Base-by-base conservation (phyloP, 2,888 invertebrate genomes). In the Dryadula phaetusa region DNA sequence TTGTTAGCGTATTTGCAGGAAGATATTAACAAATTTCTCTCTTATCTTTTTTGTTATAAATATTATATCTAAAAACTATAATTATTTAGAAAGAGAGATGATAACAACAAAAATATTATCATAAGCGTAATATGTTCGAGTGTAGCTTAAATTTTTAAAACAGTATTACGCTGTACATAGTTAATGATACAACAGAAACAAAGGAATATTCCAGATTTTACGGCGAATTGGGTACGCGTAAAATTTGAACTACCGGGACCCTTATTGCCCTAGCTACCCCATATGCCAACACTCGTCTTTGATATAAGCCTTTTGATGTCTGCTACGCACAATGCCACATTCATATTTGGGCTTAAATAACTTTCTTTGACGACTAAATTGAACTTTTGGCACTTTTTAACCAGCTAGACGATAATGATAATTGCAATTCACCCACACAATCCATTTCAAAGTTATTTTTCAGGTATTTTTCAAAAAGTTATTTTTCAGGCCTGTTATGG, bases 231-330 rank as follows among this genome's bases (percentile, higher is more conserved):
- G 70, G 72, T 71, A 70, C 67, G 71, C 71, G 72, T 71, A 85
- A 86, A 85, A 83, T 86, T 83, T 82, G 82, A 85, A 86, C 82
- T 82, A 75, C 77, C 79, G 79, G 75, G 77, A 79, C 82, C 83
- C 82, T 79, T 82, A 80, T 79, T 80, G 77, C 80, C 82, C 81
- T 82, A 79, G 80, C 78, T 79, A 82, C 84, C 82, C 80, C 80
- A 77, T 82, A 79, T 81, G 80, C 74, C 76, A 76, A 78, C 77
- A 78, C 86, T 84, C 85, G 80, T 86, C 88, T 89, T 90, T 91
- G 89, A 90, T 84, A 86, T 81, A 79, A 78, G 82, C 80, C 88
- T 89, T 90, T 91, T 90, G 90, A 92, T 88, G 90, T 88, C 84
- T 87, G 81, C 83, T 82, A 77, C 79, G 81, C 82, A 90, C 89